A percentile compares a stretch with the other conserved stretches of the same genome.
Evolutionary conservation across 2,113 vertebrate species (phyloP).

Genomic region (Gorsachius goisagi): DNA sequence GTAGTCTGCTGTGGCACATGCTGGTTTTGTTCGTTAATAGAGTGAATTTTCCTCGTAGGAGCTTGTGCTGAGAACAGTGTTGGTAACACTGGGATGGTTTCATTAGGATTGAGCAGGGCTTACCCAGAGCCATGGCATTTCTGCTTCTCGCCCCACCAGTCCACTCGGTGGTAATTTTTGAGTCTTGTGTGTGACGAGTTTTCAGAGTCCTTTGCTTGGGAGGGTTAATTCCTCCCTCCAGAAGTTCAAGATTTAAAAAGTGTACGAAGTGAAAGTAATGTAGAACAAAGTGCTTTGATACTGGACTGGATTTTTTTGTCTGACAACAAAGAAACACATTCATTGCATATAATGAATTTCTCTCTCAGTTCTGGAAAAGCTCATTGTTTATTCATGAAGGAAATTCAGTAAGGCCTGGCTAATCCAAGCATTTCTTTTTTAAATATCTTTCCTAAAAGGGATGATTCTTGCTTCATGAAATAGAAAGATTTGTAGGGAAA

Average conservation of each 20-base stretch:
- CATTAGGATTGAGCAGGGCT: no score
- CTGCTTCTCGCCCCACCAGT: no score
- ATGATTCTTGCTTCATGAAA: not conserved
- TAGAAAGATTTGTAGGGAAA: not conserved
- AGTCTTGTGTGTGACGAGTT: not conserved
- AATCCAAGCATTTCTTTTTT: not conserved
- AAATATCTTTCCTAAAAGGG: not conserved
- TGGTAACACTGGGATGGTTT: no score
- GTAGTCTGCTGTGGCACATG: not conserved
- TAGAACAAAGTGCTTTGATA: conserved; percentile 41
- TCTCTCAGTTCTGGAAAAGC: conserved; percentile 18
- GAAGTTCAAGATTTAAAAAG: not conserved
- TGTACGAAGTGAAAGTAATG: not conserved
- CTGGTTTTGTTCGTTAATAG: no score
- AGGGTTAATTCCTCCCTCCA: not conserved
- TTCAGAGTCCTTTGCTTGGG: not conserved
- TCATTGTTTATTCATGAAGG: conserved; percentile 44
- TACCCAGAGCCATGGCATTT: no score
- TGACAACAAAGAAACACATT: conserved; percentile 6
- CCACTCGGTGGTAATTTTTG: not conserved
- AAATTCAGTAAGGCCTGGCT: not conserved
- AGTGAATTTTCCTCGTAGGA: no score
- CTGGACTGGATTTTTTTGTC: not conserved
- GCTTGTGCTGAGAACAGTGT: no score
- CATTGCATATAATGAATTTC: conserved; percentile 17